Percentiles rank a stretch among this genome's conserved stretches.
These are phyloP conservation scores for Erythrolamprus reginae DNA, from an alignment of 2,113 vertebrate genomes.

Conservation along the genomic window DNA sequence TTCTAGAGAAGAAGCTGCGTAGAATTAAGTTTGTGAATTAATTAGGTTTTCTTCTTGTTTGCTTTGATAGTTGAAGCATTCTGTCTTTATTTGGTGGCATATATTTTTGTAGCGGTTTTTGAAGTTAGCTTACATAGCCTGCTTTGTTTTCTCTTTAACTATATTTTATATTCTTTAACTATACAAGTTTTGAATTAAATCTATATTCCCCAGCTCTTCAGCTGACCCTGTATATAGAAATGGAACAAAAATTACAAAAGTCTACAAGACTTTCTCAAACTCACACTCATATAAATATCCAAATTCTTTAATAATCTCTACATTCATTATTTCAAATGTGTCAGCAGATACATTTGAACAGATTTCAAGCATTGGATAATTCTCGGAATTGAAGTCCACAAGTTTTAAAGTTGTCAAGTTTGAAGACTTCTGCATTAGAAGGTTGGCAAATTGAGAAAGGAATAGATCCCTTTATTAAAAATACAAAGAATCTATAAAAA, in stretches of 20 bases:
- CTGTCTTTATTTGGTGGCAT: too few relatives aligned
- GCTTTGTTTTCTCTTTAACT: too few relatives aligned
- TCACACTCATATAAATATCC: neutral
- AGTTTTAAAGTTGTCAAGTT: too few relatives aligned
- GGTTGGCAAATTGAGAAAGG: neutral
- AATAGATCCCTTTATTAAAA: conserved; percentile 14
- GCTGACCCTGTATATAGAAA: neutral
- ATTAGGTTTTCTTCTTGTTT: too few relatives aligned
- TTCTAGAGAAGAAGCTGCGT: too few relatives aligned
- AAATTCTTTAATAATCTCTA: neutral
- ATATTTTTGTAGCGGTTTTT: too few relatives aligned
- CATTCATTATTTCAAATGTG: neutral
- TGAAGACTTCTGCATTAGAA: neutral
- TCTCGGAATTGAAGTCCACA: too few relatives aligned
- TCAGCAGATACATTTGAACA: neutral
- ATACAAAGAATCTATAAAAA: neutral
- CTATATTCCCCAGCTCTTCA: neutral
- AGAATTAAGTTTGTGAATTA: too few relatives aligned
- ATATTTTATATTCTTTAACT: neutral
- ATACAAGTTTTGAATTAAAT: neutral
- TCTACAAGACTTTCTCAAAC: neutral
- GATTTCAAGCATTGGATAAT: neutral
- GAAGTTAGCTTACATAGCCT: too few relatives aligned
- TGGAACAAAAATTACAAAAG: neutral
- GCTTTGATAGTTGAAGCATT: too few relatives aligned